Evolutionary conservation across 2,113 vertebrate species (phyloP), one percentile per base, ranked within the genome.

Genomic region (Brevimyrus niger): DNA sequence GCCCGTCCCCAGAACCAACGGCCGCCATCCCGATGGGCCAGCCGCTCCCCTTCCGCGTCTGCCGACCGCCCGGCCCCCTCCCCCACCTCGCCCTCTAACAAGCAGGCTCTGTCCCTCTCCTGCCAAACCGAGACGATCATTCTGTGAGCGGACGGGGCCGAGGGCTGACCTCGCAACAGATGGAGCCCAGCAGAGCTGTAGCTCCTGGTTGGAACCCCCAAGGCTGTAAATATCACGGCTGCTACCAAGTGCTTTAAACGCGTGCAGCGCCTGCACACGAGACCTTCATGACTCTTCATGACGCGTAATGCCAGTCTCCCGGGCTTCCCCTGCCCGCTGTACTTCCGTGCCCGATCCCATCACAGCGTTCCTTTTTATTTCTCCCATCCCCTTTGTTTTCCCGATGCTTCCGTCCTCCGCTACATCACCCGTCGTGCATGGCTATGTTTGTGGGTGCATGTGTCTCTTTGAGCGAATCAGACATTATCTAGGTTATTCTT

Each of bases 1-100:
- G 96, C 97, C 44, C 95, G 97, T 91, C 98, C 98, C 89, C 96
- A 97, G 89, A 97, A 98, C 91, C 95, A 96, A 69, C 97, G 98
- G 88, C 95, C 96, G 11, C 98, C 98, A 47, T 98, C 98, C 76
- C 95, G 98, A 92, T 99, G 98, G 98, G 97, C 97, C 61, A 95
- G 95, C 85, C 95, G 95, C 89, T 97, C 96, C 3, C 95, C 96
- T 0, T 96, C 96, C 0, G 95, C 96, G 0, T 94, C 95, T 0
- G 95, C 95, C 1, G 93, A 94, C 76, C 48, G 91, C 0, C 90
- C 87, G 65, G 90, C 94, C 9, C 92, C 92, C 42, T 91, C 94
- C n/a, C 93, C 95, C 89, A 91, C 93, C 90, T 95, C 27, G 38
- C 42, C 93, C 1, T 87, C 92, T 0, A 94, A 95, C 88, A 95